Percentiles rank a stretch among this genome's conserved stretches.
These are phyloP conservation scores for Diglossa brunneiventris DNA, from an alignment of 2,113 vertebrate species.

Conservation along the genomic window DNA sequence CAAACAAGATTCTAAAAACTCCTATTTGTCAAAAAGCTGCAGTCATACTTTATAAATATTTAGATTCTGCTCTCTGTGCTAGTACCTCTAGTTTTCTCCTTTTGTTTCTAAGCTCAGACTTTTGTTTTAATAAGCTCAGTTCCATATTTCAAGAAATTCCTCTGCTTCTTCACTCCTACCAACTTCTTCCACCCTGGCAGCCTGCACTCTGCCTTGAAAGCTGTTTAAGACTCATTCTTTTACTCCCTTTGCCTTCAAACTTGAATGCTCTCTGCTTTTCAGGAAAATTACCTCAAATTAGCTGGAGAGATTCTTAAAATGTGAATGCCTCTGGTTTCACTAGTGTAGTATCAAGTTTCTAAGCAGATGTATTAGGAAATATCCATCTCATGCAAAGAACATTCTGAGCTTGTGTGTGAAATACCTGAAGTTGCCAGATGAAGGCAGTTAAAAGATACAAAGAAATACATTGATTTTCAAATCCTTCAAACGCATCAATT, in stretches of 20 bases:
- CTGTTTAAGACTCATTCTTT: not conserved
- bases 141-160: not conserved
- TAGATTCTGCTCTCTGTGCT: not conserved
- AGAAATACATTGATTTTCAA: not conserved
- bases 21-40: not conserved
- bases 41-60: slow-evolving; percentile 31
- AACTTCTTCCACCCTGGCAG: not conserved
- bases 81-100: not conserved
- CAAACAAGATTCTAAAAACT: not conserved
- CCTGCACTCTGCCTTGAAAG: not conserved
- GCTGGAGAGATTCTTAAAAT: not conserved
- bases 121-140: not conserved
- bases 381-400: not conserved
- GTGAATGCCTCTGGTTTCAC: not conserved
- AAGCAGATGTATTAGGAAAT: not conserved
- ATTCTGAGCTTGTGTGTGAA: not conserved
- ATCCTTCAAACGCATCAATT: not conserved
- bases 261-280: not conserved
- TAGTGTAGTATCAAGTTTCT: not conserved
- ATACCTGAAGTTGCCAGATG: not conserved
- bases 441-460: not conserved
- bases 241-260: not conserved
- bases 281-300: not conserved
- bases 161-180: not conserved
- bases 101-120: not conserved